Conservation (phyloP, 2,888 invertebrate species). For the Pycnomerus fuliginosus region DNA sequence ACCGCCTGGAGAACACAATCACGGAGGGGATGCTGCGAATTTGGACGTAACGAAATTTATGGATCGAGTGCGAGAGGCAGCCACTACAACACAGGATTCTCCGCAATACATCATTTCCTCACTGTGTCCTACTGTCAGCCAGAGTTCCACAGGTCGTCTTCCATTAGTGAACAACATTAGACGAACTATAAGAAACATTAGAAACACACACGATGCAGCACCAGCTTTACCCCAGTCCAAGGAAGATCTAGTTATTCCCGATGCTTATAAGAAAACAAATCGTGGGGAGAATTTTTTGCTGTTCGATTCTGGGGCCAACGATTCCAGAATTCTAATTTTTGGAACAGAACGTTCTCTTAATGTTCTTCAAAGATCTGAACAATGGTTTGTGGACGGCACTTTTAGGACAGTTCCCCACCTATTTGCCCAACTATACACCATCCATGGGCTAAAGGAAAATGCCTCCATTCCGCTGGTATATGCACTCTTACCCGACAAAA, state of each 20-base stretch:
- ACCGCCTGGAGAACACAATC: background rate
- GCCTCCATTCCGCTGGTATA: background rate
- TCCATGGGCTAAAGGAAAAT: background rate
- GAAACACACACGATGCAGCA: background rate
- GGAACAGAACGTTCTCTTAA: background rate
- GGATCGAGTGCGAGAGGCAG: background rate
- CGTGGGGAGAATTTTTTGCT: background rate
- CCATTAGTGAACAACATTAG: too few relatives aligned
- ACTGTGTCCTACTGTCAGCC: background rate
- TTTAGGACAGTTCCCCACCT: background rate
- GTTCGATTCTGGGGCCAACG: background rate
- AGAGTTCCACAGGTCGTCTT: background rate
- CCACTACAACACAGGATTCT: background rate
- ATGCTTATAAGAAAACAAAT: background rate
- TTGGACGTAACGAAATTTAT: background rate
- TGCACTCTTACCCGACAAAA: background rate
- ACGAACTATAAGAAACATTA: too few relatives aligned
- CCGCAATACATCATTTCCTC: background rate
- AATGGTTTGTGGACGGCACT: background rate
- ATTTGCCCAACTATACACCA: background rate
- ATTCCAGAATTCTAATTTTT: background rate
- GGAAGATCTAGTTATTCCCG: background rate
- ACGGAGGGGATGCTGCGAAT: background rate
- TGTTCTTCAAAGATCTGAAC: background rate
- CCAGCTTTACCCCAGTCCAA: background rate